phyloP scores from a whole-genome alignment of 2,113 vertebrate genomes.

The Aldabrachelys gigantea region DNA sequence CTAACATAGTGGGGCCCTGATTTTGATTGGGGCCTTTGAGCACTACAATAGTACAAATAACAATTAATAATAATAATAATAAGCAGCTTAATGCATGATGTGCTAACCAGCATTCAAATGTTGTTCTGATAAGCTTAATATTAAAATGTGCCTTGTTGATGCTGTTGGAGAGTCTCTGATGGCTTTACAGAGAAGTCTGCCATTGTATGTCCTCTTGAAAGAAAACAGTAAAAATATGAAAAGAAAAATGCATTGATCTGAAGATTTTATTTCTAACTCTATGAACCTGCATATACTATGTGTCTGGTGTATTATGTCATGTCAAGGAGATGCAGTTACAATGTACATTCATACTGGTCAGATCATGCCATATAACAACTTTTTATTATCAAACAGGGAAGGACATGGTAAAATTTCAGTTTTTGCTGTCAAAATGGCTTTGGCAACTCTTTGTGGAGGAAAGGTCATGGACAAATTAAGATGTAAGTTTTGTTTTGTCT shows the following conservation, averaged over 20 bases:
- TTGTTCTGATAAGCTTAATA: not conserved
- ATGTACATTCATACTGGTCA: not conserved
- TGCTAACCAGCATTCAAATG: not conserved
- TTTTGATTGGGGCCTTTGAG: not conserved
- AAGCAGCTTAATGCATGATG: not conserved
- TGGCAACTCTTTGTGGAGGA: constrained; percentile 95
- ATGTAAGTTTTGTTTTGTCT: constrained; percentile 86
- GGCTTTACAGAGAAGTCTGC: not conserved
- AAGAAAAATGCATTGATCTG: not conserved
- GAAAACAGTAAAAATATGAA: not conserved
- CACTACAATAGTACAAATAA: not conserved
- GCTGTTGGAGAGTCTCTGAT: not conserved
- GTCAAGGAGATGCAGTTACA: not conserved
- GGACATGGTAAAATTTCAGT: constrained; percentile 93
- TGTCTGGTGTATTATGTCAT: not conserved
- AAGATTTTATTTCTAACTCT: not conserved
- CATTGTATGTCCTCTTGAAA: not conserved
- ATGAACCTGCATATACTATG: not conserved
- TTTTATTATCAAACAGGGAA: constrained; percentile 86
- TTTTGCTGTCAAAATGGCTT: constrained; percentile 95
- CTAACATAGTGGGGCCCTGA: not conserved
- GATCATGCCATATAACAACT: not conserved
- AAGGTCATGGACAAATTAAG: constrained; percentile 99
- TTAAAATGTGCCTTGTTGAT: not conserved
- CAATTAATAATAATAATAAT: not conserved